A percentile compares a stretch with the other conserved stretches of the same genome.
phyloP scores from a whole-genome alignment of 2,797 vertebrate species.

The Euphonia xanthogaster region DNA sequence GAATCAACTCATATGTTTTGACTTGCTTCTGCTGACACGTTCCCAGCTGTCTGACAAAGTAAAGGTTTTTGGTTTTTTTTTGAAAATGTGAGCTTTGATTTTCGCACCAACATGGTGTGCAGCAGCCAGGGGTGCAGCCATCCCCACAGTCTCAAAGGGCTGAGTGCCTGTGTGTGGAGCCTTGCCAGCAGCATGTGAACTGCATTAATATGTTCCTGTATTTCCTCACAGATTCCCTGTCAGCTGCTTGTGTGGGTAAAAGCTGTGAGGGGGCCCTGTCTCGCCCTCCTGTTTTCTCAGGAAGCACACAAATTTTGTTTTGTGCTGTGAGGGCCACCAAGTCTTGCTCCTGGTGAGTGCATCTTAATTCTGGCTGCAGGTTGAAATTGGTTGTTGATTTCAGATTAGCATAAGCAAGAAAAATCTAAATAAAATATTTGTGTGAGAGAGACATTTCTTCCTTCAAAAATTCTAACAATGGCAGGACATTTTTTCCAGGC shows the following conservation, averaged over 20 bases:
- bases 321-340: rapidly evolving
- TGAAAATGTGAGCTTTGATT: neutral
- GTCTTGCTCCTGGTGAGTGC: rapidly evolving
- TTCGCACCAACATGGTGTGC: neutral
- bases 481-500: neutral
- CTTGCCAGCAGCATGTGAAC: neutral
- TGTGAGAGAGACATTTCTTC: neutral
- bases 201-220: rapidly evolving
- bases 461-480: neutral
- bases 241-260: neutral
- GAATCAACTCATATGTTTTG: neutral
- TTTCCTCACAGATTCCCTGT: neutral
- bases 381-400: neutral
- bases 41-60: neutral
- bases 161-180: rapidly evolving
- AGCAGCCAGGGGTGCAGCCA: neutral
- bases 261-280: neutral
- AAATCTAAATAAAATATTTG: neutral
- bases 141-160: neutral
- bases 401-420: neutral
- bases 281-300: neutral
- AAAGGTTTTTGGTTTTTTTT: neutral
- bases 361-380: neutral
- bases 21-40: neutral
- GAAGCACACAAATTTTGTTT: neutral